Evolutionary conservation across 2,797 vertebrate genomes (phyloP).

Genomic region (Sebastolobus altivelis): DNA sequence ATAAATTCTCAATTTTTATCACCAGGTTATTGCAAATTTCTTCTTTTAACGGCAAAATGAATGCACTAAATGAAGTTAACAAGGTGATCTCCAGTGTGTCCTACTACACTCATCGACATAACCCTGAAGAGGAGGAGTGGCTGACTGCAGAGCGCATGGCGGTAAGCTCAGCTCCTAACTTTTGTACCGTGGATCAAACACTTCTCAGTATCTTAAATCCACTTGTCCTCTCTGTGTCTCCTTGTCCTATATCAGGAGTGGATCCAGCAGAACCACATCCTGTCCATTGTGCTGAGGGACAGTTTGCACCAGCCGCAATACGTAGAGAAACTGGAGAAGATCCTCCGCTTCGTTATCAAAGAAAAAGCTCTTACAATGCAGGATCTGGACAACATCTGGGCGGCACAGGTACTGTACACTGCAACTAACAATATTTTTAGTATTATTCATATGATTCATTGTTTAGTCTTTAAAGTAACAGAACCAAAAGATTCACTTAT

Average conservation of each 20-base stretch:
- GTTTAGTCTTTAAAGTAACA: background rate
- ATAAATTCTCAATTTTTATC: conserved; percentile 11
- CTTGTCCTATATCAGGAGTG: conserved; percentile 88
- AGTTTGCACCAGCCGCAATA: conserved; percentile 99
- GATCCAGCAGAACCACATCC: conserved; percentile 99
- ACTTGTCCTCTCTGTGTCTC: background rate
- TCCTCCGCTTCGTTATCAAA: conserved; percentile 99
- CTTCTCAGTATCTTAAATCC: background rate
- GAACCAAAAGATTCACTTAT: background rate
- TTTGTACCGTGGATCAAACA: background rate
- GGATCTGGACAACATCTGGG: conserved; percentile 99
- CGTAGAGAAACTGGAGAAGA: conserved; percentile 99
- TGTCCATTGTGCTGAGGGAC: conserved; percentile 98
- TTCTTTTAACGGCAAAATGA: conserved; percentile 99
- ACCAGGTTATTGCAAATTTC: conserved; percentile 99
- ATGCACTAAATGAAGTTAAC: conserved; percentile 99
- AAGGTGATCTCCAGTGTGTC: conserved; percentile 99
- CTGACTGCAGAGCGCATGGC: conserved; percentile 99
- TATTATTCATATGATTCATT: background rate
- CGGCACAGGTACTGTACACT: conserved; percentile 91
- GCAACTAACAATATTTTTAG: background rate
- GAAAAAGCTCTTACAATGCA: conserved; percentile 99
- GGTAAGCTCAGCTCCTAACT: conserved; percentile 80
- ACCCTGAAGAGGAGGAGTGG: conserved; percentile 99
- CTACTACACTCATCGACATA: conserved; percentile 98